Conservation (phyloP, 2,797 vertebrate species). For the Oryzias dopingdopingensis region DNA sequence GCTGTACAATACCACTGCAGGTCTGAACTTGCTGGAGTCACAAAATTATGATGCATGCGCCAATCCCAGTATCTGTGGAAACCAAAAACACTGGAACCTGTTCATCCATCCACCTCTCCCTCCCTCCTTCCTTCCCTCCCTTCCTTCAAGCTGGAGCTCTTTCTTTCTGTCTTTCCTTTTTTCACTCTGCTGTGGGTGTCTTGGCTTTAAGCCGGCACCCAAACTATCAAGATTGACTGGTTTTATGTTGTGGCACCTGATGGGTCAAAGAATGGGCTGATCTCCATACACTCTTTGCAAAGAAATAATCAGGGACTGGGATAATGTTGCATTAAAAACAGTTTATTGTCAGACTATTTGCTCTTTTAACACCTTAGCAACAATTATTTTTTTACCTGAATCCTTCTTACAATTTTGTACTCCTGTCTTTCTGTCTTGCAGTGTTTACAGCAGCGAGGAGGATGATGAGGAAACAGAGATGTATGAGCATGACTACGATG, state of each 20-base stretch:
- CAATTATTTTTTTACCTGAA: constrained; percentile 25
- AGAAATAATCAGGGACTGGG: constrained; percentile 57
- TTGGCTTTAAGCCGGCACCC: constrained; percentile 76
- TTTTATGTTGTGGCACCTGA: constrained; percentile 80
- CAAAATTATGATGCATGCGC: constrained; percentile 82
- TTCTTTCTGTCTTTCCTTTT: constrained; percentile 19
- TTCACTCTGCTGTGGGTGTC: constrained; percentile 58
- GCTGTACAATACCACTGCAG: constrained; percentile 84
- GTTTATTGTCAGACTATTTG: constrained; percentile 36
- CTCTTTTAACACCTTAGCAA: constrained; percentile 21
- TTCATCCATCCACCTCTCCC: constrained; percentile 73
- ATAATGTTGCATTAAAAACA: constrained; percentile 37
- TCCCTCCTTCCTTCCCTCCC: constrained; percentile 44
- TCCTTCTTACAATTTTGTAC: constrained; percentile 11
- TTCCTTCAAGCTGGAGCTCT: constrained; percentile 23
- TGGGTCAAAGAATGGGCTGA: constrained; percentile 60
- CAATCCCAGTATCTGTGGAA: constrained; percentile 98
- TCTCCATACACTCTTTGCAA: constrained; percentile 51
- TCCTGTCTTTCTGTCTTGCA: constrained; percentile 46
- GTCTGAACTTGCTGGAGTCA: constrained; percentile 88
- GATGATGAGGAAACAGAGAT: constrained; percentile 96
- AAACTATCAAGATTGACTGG: constrained; percentile 89
- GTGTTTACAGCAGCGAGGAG: constrained; percentile 98
- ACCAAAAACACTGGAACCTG: constrained; percentile 97
- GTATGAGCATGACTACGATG: constrained; percentile 97